Conservation (phyloP, 2,888 invertebrate species). For the Zygogramma bicolorata region DNA sequence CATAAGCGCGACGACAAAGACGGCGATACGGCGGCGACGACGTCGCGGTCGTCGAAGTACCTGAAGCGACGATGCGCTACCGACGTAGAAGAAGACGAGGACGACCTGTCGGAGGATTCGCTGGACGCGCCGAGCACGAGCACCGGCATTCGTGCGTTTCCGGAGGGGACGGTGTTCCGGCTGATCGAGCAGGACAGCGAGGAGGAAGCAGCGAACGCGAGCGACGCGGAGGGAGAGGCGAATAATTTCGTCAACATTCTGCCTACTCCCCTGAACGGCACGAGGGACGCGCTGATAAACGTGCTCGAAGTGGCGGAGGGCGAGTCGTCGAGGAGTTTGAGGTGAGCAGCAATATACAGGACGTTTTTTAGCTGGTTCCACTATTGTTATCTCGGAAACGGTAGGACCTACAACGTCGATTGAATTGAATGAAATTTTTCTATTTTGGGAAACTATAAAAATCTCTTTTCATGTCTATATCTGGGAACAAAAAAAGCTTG, state of each 20-base stretch:
- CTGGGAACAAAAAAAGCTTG: too few relatives aligned
- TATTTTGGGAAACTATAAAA: too few relatives aligned
- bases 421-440: too few relatives aligned
- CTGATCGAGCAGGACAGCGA: conserved; percentile 73
- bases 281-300: conserved; percentile 63
- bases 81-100: conserved; percentile 52
- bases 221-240: conserved; percentile 46
- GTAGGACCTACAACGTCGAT: too few relatives aligned
- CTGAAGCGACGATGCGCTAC: conserved; percentile 57
- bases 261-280: conserved; percentile 73
- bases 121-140: conserved; percentile 76
- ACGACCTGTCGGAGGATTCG: conserved; percentile 60
- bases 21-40: too few relatives aligned
- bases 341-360: too few relatives aligned
- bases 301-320: conserved; percentile 61
- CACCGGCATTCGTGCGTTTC: conserved; percentile 70
- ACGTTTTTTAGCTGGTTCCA: too few relatives aligned
- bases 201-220: conserved; percentile 66
- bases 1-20: conserved; percentile 31
- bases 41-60: conserved; percentile 55
- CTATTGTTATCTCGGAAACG: too few relatives aligned
- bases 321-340: conserved; percentile 64
- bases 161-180: conserved; percentile 57
- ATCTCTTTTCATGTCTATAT: too few relatives aligned
- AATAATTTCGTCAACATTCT: conserved; percentile 71